Evolutionary conservation across 2,888 invertebrate species (phyloP), one percentile per base, ranked within the genome.

Genomic region (Nebria brevicollis): DNA sequence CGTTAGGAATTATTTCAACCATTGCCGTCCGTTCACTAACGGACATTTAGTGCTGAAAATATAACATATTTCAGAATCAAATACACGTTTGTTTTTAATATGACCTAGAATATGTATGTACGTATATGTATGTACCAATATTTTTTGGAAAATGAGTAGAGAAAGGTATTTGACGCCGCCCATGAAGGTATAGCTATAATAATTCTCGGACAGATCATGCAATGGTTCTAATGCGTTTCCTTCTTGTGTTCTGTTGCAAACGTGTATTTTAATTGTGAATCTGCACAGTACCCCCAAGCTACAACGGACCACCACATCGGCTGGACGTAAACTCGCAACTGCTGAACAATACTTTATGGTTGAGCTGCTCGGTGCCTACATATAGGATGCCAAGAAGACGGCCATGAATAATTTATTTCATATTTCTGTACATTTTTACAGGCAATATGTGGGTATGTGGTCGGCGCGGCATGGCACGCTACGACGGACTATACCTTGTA

Each of bases 401-500:
- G 82, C 77, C 82, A 82, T 85, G 85, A 84, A 85, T 85, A 84
- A 85, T 85, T 84, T 84, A 85, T 85, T 85, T 85, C 85, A 85
- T 85, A 85, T 84, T 84, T 84, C 83, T 85, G 84, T 79, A 82
- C 54, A 83, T 86, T 86, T 70, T 77, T 77, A 79, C 70, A 68
- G 75, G 41, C 74, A 70, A 70, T 80, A 75, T 75, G 80, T 75
- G 75, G 7, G 54, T 54, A 54, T 54, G 26, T 34, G 13, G 34
- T 75, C 1, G 15, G 13, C 54, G 43, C 43, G 54, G 13, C 54
- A 13, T 43, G 43, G 1, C 7, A 10, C 7, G 20, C 0, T 20
- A 20, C 20, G 20, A 20, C 20, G 34, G 34, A 34, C 34, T 34
- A 34, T 34, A 34, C 34, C n/a, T n/a, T n/a, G 34, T 4, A 5